Conservation (phyloP, 2,888 invertebrate genomes). For the Phlogophora meticulosa region DNA sequence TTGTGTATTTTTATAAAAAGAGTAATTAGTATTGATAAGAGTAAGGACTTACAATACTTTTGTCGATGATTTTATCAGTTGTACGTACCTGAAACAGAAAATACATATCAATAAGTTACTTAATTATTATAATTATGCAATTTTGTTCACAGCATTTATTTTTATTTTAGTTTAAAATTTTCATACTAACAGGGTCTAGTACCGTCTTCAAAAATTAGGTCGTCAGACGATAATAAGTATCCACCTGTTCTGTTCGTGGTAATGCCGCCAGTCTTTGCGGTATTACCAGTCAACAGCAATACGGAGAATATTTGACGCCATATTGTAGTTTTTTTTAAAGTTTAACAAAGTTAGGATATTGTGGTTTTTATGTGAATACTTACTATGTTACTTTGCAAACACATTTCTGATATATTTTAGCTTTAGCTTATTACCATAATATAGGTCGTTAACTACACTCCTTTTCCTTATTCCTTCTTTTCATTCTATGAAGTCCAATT, state of each 20-base stretch:
- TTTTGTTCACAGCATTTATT: neutral
- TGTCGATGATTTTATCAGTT: slow-evolving; percentile 46
- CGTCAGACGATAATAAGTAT: neutral
- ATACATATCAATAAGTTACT: slow-evolving; percentile 29
- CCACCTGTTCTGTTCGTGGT: neutral
- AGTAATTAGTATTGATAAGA: slow-evolving; percentile 54
- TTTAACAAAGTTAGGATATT: too few relatives aligned
- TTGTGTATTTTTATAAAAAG: slow-evolving; percentile 52
- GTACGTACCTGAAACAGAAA: slow-evolving; percentile 80
- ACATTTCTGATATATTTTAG: too few relatives aligned
- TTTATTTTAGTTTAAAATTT: neutral
- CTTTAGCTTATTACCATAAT: neutral
- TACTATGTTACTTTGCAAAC: too few relatives aligned
- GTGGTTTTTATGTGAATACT: too few relatives aligned
- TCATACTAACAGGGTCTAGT: neutral
- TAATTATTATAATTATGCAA: neutral
- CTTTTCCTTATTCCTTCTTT: neutral
- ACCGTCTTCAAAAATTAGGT: neutral
- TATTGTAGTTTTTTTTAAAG: too few relatives aligned
- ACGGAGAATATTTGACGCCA: too few relatives aligned
- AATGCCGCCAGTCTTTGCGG: too few relatives aligned
- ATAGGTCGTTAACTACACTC: neutral
- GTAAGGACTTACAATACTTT: slow-evolving; percentile 67
- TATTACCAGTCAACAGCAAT: too few relatives aligned
- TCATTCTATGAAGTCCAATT: neutral